These are phyloP conservation scores for Anableps anableps DNA, from an alignment of 2,797 vertebrate genomes.

Conservation along the genomic window DNA sequence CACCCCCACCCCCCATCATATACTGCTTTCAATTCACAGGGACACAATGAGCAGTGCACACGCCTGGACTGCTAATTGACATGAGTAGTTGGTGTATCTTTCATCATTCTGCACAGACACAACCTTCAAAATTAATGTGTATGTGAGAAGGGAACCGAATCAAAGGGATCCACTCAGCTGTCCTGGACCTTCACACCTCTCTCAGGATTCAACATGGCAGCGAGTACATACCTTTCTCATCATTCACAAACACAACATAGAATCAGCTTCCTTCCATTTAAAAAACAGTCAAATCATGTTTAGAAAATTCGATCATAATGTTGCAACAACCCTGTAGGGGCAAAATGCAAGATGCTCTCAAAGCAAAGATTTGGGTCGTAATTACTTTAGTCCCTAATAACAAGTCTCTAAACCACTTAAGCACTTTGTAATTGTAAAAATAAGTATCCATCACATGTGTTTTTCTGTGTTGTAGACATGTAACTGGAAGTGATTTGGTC, in stretches of 20 bases:
- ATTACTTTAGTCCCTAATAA: slow-evolving; percentile 70
- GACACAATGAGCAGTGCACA: slow-evolving; percentile 28
- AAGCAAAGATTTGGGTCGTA: slow-evolving; percentile 42
- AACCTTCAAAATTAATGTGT: slow-evolving; percentile 41
- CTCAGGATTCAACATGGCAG: slow-evolving; percentile 29
- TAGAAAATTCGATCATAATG: slow-evolving; percentile 40
- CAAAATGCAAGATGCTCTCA: slow-evolving; percentile 36
- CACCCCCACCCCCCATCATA: slow-evolving; percentile 51
- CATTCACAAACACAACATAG: slow-evolving; percentile 9
- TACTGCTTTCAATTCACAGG: slow-evolving; percentile 50
- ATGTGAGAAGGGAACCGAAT: slow-evolving; percentile 34
- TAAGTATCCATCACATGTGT: slow-evolving; percentile 68
- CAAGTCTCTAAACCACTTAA: slow-evolving; percentile 68
- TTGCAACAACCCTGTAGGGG: slow-evolving; percentile 10
- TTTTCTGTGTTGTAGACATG: slow-evolving; percentile 51
- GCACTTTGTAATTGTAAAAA: slow-evolving; percentile 58
- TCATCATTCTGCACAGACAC: slow-evolving; percentile 61
- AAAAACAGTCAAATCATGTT: slow-evolving; percentile 47
- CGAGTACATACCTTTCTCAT: slow-evolving; percentile 23
- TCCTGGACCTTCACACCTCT: slow-evolving; percentile 29
- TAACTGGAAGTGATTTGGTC: slow-evolving; percentile 65
- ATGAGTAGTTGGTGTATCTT: slow-evolving; percentile 58
- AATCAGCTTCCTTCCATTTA: slow-evolving; percentile 20
- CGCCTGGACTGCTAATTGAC: slow-evolving; percentile 68
- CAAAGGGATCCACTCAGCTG: slow-evolving; percentile 46